Base-by-base conservation (phyloP, 1,140 invertebrate genomes). In the Camponotus pennsylvanicus region DNA sequence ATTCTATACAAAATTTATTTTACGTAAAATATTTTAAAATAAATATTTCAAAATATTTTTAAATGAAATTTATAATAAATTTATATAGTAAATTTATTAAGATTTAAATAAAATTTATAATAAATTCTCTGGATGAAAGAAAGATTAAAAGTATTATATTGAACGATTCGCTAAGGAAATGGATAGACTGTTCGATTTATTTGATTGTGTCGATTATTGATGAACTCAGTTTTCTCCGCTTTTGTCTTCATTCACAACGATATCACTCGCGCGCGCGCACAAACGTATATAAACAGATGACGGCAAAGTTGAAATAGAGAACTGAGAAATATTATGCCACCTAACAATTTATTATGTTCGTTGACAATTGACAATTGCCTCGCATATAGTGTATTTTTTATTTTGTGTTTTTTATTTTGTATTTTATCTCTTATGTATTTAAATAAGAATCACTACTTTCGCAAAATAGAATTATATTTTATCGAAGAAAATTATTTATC, bases 211-310 rank as follows among this genome's bases (percentile, higher is more conserved):
- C 34, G 57, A 55, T 80, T 80, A 70, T 80, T 57, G 78, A 80
- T 70, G 49, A 34, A 69, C 5, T 52, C 34, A 18, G 13, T 69
- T 66, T n/a, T 69, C 63, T 18, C 34, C 5, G 78, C 64, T 70
- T 80, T 80, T 80, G 78, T 70, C 45, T 57, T 55, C 66, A 42
- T 57, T 70, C 15, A 67, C 27, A 70, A 70, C 32, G 49, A 42
- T 80, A 80, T 80, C 76, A 11, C 40, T 32, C 7, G 49, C 49
- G 15, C 13, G 15, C 49, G 49, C 49, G 63, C 34, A 21, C 59
- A 6, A 34, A 34, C 15, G 64, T 67, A 18, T 11, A 13, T 45
- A 18, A 42, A 45, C n/a, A 18, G 3, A n/a, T 3, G 32, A 45
- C 42, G 6, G 34, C 42, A n/a, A 55, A 52, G 45, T 78, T n/a